These are phyloP conservation scores for Tenualosa ilisha DNA, from an alignment of 2,797 vertebrate species.

Conservation along the genomic window DNA sequence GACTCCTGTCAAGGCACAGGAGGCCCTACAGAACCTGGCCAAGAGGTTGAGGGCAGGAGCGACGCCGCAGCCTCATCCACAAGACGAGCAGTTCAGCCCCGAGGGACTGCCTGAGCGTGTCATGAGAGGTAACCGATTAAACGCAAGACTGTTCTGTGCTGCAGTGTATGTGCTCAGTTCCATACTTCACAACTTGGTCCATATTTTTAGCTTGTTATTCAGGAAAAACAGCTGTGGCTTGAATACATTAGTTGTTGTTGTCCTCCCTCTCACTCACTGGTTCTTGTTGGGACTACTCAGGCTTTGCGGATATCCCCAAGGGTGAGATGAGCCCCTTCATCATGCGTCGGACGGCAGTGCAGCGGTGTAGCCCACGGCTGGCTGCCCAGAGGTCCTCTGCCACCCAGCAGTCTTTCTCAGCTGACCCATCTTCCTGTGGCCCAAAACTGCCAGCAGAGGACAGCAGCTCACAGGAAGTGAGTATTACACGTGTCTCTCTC, in stretches of 20 bases:
- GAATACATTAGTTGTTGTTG: not conserved
- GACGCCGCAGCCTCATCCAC: slow-evolving; percentile 42
- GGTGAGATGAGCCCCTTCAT: slow-evolving; percentile 80
- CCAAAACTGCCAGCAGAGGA: slow-evolving; percentile 69
- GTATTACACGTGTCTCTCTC: not conserved
- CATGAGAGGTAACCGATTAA: slow-evolving; percentile 74
- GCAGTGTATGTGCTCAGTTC: not conserved
- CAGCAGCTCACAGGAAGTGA: slow-evolving; percentile 78
- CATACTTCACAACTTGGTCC: too few relatives aligned
- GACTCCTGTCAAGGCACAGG: slow-evolving; percentile 60
- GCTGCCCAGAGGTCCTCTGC: slow-evolving; percentile 52
- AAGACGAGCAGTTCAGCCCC: slow-evolving; percentile 66
- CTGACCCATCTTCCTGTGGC: slow-evolving; percentile 48
- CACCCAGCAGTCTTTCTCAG: slow-evolving; percentile 9
- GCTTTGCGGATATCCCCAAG: slow-evolving; percentile 82
- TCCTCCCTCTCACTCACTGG: not conserved
- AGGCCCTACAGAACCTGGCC: slow-evolving; percentile 70
- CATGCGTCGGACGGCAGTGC: slow-evolving; percentile 75
- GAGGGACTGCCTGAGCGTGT: slow-evolving; percentile 86
- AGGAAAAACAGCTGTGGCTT: not conserved
- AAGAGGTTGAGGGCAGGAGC: slow-evolving; percentile 69
- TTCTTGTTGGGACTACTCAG: slow-evolving; percentile 55
- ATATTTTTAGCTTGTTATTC: not conserved
- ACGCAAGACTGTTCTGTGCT: not conserved
- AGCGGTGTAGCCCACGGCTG: slow-evolving; percentile 73